Conservation (phyloP, 2,113 vertebrate genomes). For the Xiphophorus couchianus region DNA sequence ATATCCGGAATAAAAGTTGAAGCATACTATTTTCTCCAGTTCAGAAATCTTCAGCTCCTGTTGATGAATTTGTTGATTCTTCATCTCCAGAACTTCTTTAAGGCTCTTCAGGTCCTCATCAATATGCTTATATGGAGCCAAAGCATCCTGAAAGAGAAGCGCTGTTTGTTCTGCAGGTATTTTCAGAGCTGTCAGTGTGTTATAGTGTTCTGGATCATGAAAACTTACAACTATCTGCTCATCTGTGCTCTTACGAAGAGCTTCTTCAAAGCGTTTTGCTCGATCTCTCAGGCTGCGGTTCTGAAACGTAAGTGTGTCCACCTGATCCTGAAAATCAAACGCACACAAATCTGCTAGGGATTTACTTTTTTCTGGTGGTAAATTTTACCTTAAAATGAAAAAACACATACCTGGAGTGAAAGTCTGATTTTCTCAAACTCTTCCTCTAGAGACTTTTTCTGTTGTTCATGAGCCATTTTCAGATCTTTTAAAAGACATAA, state of each 20-base stretch:
- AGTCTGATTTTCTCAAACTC: conserved; percentile 92
- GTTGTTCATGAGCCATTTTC: conserved; percentile 87
- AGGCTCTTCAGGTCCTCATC: conserved; percentile 95
- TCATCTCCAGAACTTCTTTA: conserved; percentile 95
- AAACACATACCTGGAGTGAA: conserved; percentile 87
- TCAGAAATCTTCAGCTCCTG: conserved; percentile 96
- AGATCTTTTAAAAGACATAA: conserved; percentile 81
- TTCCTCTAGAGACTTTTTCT: conserved; percentile 90
- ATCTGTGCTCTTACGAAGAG: conserved; percentile 90
- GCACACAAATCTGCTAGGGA: not conserved
- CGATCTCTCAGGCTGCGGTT: conserved; percentile 91
- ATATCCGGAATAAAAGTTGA: conserved; percentile 37
- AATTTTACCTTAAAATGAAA: not conserved
- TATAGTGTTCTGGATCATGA: not conserved
- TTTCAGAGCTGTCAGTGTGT: not conserved
- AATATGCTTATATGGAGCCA: conserved; percentile 93
- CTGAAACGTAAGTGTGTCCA: conserved; percentile 97
- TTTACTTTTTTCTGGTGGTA: fast-evolving
- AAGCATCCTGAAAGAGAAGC: conserved; percentile 79
- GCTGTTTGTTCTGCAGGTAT: not conserved
- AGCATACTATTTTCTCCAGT: conserved; percentile 91
- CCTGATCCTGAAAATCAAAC: conserved; percentile 86
- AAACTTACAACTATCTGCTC: conserved; percentile 93
- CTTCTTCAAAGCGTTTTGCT: conserved; percentile 95
- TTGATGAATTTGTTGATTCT: conserved; percentile 95